These are phyloP conservation scores for Orbicella faveolata DNA, from an alignment of 64 coral and sea anemone genomes.

Conservation along the genomic window DNA sequence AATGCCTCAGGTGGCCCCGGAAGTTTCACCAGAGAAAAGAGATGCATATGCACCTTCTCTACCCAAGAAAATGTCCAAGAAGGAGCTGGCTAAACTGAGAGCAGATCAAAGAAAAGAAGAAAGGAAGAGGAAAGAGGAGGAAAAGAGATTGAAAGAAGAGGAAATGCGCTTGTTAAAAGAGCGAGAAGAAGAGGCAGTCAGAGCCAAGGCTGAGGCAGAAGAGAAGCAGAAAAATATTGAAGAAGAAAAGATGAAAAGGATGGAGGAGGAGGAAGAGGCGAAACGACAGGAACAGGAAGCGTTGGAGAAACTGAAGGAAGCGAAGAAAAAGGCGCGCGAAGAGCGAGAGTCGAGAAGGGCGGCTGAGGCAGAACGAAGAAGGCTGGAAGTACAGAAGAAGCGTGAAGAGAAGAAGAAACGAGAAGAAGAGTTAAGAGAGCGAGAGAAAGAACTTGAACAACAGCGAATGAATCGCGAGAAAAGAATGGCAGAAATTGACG, in stretches of 20 bases:
- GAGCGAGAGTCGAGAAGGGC: constrained; percentile 78
- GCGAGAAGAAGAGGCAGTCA: constrained; percentile 53
- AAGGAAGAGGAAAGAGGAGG: constrained; percentile 68
- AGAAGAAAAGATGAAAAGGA: constrained; percentile 71
- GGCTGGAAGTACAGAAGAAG: constrained; percentile 85
- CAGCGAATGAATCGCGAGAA: constrained; percentile 75
- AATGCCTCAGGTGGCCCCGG: constrained; percentile 44
- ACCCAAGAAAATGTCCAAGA: constrained; percentile 73
- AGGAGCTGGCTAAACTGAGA: constrained; percentile 70
- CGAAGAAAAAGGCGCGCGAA: constrained; percentile 87
- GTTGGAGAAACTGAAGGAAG: constrained; percentile 79
- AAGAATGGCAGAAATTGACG: constrained; percentile 71
- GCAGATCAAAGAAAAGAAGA: constrained; percentile 77
- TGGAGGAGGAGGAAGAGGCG: constrained; percentile 87
- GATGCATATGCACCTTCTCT: constrained; percentile 81
- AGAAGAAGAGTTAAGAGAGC: constrained; percentile 87
- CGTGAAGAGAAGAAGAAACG: constrained; percentile 88
- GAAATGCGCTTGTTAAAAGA: constrained; percentile 59
- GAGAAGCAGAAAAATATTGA: constrained; percentile 74
- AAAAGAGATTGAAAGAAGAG: constrained; percentile 66
- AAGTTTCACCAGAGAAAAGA: constrained; percentile 55
- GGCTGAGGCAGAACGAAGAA: constrained; percentile 80
- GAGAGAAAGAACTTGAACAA: constrained; percentile 83
- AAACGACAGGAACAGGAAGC: constrained; percentile 80
- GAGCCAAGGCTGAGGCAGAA: constrained; percentile 63